Evolutionary conservation across 1,140 invertebrate genomes (phyloP).

Genomic region (Euschistus heros): DNA sequence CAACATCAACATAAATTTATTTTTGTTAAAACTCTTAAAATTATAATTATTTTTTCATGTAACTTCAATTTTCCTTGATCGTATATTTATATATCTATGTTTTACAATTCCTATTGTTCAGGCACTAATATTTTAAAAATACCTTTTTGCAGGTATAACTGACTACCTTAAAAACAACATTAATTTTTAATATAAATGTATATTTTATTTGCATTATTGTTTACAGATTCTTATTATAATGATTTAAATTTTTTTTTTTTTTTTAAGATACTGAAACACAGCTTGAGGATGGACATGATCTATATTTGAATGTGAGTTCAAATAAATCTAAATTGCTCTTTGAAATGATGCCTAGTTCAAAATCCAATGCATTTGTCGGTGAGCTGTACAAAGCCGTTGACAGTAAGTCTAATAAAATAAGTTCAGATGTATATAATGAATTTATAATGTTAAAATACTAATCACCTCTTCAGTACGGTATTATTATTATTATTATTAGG

Average conservation of each 20-base stretch:
- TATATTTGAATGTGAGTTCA: slow-evolving; percentile 48
- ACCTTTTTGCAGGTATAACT: too few relatives aligned
- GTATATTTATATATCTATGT: too few relatives aligned
- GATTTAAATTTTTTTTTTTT: slow-evolving; percentile 9
- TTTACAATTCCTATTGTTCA: too few relatives aligned
- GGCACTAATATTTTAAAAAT: too few relatives aligned
- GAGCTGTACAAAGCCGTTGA: slow-evolving; percentile 45
- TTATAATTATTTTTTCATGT: too few relatives aligned
- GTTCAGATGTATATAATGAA: neutral
- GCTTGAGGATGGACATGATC: slow-evolving; percentile 40
- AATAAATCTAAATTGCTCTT: slow-evolving; percentile 46
- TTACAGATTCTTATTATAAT: neutral
- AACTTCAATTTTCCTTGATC: too few relatives aligned
- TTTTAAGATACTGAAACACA: slow-evolving; percentile 44
- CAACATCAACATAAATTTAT: too few relatives aligned
- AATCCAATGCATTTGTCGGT: slow-evolving; percentile 49
- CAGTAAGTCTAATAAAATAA: slow-evolving; percentile 36
- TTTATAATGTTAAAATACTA: neutral
- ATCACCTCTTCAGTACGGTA: neutral
- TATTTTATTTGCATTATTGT: neutral
- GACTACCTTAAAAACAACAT: too few relatives aligned
- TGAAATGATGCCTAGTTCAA: slow-evolving; percentile 49
- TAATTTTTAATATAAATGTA: neutral
- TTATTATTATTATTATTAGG: too few relatives aligned
- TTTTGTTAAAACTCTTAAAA: too few relatives aligned